Evolutionary conservation across 1,140 invertebrate genomes (phyloP), one percentile per base, ranked within the genome.

Genomic region (Dryas iulia): DNA sequence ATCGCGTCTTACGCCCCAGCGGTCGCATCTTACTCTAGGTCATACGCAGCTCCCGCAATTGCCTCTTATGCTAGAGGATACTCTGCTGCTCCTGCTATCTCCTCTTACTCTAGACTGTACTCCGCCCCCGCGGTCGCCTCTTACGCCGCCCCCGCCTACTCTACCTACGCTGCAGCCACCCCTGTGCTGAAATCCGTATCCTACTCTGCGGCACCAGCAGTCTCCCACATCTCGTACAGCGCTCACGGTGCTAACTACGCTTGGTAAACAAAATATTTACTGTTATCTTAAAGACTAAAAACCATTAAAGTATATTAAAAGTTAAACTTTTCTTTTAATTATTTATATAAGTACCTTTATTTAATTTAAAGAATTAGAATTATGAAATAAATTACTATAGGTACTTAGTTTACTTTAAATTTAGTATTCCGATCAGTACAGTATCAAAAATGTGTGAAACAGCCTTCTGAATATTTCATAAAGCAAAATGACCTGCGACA

Each of bases 221-320:
- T 83, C 35, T 82, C 82, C 57, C 78, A 84, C 69, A 78, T 82
- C 24, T 66, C 82, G 11, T 84, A 82, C 75, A 78, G 68, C 66
- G 80, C 74, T 21, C 74, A 76, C 35, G 74, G 74, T 21, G 72
- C 71, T 28, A 73, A 83, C 71, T 83, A 82, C 71, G 82, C 76
- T 71, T 79, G 83, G 84, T 78, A 73, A 76, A 73, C 53, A 69
- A 58, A 71, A 47, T 59, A 7, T 25, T 31, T 21, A 7, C 58
- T 66, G 25, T 66, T n/a, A 53, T 30, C 3, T 26, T 35, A 30
- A 54, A 54, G 5, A 30, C 2, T 39, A 54, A 58, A 26, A 0
- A n/a, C 2, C 8, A 25, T n/a, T 25, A 56, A 56, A 26, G 12
- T 25, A 12, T 56, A 56, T n/a, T n/a, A 56, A 56, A 0, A 56